phyloP scores from a whole-genome alignment of 2,113 vertebrate species.

The Anser brachyrhynchus region DNA sequence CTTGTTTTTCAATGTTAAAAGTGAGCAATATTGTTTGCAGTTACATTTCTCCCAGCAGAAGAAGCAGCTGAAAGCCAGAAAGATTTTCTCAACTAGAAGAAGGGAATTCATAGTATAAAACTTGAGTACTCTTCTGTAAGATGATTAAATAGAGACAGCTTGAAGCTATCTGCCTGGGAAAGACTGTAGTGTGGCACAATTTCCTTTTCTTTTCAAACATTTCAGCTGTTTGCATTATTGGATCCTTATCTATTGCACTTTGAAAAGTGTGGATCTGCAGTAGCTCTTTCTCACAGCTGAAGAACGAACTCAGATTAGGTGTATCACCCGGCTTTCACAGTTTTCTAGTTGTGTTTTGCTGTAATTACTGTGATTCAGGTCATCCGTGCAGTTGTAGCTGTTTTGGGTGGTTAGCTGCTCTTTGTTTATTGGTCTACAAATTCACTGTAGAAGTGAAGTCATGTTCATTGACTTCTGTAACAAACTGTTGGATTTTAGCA shows the following conservation, averaged over 20 bases:
- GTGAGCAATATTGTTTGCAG: neutral
- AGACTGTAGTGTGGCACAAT: neutral
- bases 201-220: conserved; percentile 14
- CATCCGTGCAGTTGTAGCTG: neutral
- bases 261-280: neutral
- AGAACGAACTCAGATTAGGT: neutral
- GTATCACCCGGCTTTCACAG: neutral
- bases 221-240: neutral
- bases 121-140: neutral
- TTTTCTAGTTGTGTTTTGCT: neutral
- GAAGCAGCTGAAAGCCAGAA: conserved; percentile 35
- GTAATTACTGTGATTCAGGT: neutral
- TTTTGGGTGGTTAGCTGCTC: neutral
- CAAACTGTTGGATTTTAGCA: neutral
- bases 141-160: neutral
- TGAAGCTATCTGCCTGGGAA: neutral
- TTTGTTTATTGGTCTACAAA: neutral
- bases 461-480: neutral
- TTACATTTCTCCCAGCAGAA: neutral
- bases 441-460: too few relatives aligned
- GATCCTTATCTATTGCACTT: neutral
- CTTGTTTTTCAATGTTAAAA: neutral
- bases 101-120: conserved; percentile 3
- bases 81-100: neutral
- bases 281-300: neutral